phyloP scores from a whole-genome alignment of 2,113 vertebrate species.

The Pleuronectes platessa region DNA sequence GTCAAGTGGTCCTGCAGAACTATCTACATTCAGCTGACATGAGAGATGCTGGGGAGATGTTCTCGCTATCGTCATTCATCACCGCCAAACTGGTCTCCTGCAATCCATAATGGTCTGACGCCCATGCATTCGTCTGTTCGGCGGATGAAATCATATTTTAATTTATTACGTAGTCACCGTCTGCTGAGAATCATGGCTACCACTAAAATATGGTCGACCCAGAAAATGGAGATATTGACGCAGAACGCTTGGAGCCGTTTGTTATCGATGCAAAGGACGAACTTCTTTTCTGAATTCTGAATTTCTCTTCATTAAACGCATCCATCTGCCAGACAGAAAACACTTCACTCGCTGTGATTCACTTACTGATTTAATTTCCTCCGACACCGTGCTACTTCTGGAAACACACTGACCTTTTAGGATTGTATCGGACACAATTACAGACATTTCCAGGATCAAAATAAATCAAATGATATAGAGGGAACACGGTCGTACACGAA shows the following conservation, averaged over 20 bases:
- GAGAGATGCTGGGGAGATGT: constrained; percentile 36
- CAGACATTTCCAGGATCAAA: neutral
- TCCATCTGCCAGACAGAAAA: neutral
- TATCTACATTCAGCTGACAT: constrained; percentile 33
- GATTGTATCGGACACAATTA: constrained; percentile 6
- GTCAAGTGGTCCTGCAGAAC: constrained; percentile 43
- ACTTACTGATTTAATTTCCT: constrained; percentile 7
- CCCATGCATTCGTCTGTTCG: constrained; percentile 15
- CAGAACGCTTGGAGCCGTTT: neutral
- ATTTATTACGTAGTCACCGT: no score
- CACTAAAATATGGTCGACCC: no score
- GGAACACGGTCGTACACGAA: constrained; percentile 6
- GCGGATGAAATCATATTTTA: constrained; percentile 1
- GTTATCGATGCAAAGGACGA: neutral
- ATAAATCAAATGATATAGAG: neutral
- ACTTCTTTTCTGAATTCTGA: neutral
- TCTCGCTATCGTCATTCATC: constrained; percentile 40
- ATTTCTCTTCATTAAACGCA: neutral
- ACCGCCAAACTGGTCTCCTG: constrained; percentile 18
- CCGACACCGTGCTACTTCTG: constrained; percentile 2
- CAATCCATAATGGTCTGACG: constrained; percentile 30
- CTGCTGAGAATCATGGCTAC: no score
- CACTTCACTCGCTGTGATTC: neutral
- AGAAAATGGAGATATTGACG: no score
- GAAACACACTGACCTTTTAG: constrained; percentile 40